These are phyloP conservation scores for Dicyrtoma fusca DNA, from an alignment of 2,888 invertebrate genomes.

Conservation along the genomic window DNA sequence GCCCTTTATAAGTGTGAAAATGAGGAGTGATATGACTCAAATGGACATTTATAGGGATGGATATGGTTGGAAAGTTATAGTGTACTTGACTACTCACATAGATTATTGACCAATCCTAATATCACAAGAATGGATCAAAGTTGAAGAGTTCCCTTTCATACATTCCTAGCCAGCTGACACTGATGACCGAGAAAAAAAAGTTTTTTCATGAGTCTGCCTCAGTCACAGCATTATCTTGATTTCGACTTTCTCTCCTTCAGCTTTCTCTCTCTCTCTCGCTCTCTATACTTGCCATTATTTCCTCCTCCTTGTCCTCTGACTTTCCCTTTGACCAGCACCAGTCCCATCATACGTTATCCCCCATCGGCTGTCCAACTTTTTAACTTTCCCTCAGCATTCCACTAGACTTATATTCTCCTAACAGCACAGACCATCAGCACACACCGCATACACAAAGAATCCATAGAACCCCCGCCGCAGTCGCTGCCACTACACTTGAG, in stretches of 20 bases:
- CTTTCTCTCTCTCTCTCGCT: slow-evolving; percentile 1
- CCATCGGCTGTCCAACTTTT: slow-evolving; percentile 7
- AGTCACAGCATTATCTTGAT: slow-evolving; percentile 1
- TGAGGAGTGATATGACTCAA: not conserved
- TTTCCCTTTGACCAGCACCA: not conserved
- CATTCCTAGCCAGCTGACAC: slow-evolving; percentile 41
- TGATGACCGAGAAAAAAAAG: slow-evolving; percentile 38
- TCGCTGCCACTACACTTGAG: not conserved
- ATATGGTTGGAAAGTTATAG: slow-evolving; percentile 9
- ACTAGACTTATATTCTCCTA: too few relatives aligned
- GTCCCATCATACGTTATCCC: not conserved
- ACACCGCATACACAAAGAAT: too few relatives aligned
- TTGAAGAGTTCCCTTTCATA: slow-evolving; percentile 22
- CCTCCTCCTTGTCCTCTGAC: slow-evolving; percentile 4
- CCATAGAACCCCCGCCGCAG: too few relatives aligned
- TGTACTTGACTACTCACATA: slow-evolving; percentile 24
- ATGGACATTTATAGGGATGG: slow-evolving; percentile 12
- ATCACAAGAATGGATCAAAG: slow-evolving; percentile 37
- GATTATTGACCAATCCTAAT: slow-evolving; percentile 26
- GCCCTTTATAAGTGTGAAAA: too few relatives aligned
- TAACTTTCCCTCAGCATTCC: not conserved
- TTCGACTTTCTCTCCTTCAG: not conserved
- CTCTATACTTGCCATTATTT: not conserved
- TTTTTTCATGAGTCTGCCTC: slow-evolving; percentile 14
- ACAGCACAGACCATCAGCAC: too few relatives aligned